phyloP scores from a whole-genome alignment of 2,888 invertebrate genomes.

The Criorhina ranunculi region DNA sequence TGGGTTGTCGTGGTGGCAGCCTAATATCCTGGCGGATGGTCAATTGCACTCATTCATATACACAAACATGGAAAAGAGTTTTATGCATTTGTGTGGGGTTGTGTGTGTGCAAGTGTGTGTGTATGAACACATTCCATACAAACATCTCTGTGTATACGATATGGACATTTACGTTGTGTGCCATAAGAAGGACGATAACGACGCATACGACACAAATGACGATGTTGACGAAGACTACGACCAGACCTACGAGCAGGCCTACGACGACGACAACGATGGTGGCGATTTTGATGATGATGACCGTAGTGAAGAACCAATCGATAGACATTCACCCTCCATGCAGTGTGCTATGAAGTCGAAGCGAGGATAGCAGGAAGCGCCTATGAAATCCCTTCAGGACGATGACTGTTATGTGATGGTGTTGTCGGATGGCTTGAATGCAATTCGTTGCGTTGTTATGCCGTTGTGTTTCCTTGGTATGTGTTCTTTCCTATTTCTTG shows the following conservation, averaged over 20 bases:
- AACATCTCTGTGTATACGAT: conserved; percentile 12
- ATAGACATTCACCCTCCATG: conserved; percentile 63
- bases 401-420: conserved; percentile 49
- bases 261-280: conserved; percentile 57
- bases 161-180: conserved; percentile 44
- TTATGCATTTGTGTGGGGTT: conserved; percentile 35
- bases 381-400: conserved; percentile 67
- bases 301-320: conserved; percentile 70
- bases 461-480: conserved; percentile 43
- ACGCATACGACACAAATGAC: conserved; percentile 72
- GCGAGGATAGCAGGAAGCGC: conserved; percentile 65
- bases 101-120: neutral
- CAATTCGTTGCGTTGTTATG: conserved; percentile 55
- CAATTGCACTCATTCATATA: conserved; percentile 66
- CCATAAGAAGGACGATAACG: conserved; percentile 69
- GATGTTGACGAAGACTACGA: conserved; percentile 71
- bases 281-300: conserved; percentile 58
- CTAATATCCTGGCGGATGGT: conserved; percentile 70
- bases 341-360: conserved; percentile 34
- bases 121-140: neutral
- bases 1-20: conserved; percentile 33
- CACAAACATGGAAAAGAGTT: conserved; percentile 49
- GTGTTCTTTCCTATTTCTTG: conserved; percentile 67
- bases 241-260: conserved; percentile 20
- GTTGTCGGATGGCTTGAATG: conserved; percentile 51